Percentiles rank a stretch among this genome's conserved stretches.
These are phyloP conservation scores for Polydrusus cervinus DNA, from an alignment of 2,888 invertebrate genomes.

Conservation along the genomic window DNA sequence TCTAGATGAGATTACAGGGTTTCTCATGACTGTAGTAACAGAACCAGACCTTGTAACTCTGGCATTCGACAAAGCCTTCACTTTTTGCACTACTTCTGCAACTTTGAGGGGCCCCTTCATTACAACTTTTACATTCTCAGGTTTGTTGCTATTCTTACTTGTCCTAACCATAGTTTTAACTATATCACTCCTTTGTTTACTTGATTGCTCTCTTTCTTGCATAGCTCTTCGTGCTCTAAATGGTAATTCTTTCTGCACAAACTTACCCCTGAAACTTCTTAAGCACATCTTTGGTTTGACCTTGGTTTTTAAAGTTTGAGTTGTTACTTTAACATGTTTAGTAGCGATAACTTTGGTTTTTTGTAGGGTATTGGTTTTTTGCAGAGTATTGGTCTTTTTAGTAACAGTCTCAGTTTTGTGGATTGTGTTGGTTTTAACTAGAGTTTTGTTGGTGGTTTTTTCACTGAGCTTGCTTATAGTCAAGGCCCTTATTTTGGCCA, in stretches of 20 bases:
- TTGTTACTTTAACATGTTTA: constrained; percentile 68
- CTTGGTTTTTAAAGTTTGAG: constrained; percentile 67
- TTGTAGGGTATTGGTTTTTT: constrained; percentile 58
- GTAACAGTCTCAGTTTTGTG: constrained; percentile 69
- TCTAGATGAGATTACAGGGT: constrained; percentile 10
- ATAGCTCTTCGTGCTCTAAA: constrained; percentile 37
- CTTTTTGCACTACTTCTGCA: not conserved
- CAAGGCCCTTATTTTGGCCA: constrained; percentile 73
- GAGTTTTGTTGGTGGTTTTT: constrained; percentile 68
- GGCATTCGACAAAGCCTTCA: constrained; percentile 35
- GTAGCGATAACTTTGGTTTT: constrained; percentile 68
- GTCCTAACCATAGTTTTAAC: constrained; percentile 30
- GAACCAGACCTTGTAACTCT: constrained; percentile 63
- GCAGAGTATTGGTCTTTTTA: constrained; percentile 63
- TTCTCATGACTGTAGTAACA: constrained; percentile 54
- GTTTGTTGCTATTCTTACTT: constrained; percentile 44
- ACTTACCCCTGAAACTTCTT: constrained; percentile 70
- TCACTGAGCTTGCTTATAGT: constrained; percentile 71
- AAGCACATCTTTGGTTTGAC: constrained; percentile 69
- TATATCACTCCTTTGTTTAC: constrained; percentile 4
- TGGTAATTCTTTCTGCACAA: constrained; percentile 68
- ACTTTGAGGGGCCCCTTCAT: constrained; percentile 9
- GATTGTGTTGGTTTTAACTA: constrained; percentile 73
- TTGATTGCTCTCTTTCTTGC: constrained; percentile 33
- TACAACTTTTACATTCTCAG: constrained; percentile 4